Base-by-base conservation (phyloP, 2,888 invertebrate species). In the Diarsia rubi region DNA sequence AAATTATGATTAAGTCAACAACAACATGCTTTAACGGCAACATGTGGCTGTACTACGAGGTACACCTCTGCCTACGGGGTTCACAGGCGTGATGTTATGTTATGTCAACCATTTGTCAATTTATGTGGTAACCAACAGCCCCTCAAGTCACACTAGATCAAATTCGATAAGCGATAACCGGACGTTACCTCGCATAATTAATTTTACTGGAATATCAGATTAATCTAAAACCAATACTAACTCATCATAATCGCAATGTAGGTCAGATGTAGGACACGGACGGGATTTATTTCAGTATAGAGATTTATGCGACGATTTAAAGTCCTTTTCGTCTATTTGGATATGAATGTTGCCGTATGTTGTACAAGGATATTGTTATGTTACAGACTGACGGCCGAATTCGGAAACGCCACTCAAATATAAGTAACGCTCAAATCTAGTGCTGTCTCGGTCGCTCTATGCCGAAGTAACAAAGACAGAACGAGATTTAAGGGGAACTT, bases 201-300 rank as follows among this genome's bases (percentile, higher is more conserved):
- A 79, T 37, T 37, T 45, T 27, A 49, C 47, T 47, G 42, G 16
- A 21, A 60, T 66, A 66, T 14, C 52, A 68, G 69, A 62, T 60
- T 65, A 66, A 68, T 57, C 77, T 47, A 71, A 31, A 69, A 63
- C 31, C 72, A 66, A 81, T 63, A 81, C 24, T 52, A 59, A 81
- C 67, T 31, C 59, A 78, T 78, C 59, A 83, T 83, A 81, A 83
- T 78, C 72, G 21, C 47, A 4, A 54, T 60, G n/a, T 11, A 42
- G 79, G 62, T 69, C 59, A 37, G 24, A 47, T 73, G 52, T 59
- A 8, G 37, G 37, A 44, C 72, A 78, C 78, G 63, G 31, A 63
- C 49, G 16, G 31, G 24, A 73, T 78, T 64, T 65, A 82, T 68
- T 69, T 44, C 52, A 27, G n/a, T 69, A 49, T 60, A 59, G 37